Evolutionary conservation across 2,888 invertebrate genomes (phyloP), one percentile per base, ranked within the genome.

Genomic region (Cistogaster globosa): DNA sequence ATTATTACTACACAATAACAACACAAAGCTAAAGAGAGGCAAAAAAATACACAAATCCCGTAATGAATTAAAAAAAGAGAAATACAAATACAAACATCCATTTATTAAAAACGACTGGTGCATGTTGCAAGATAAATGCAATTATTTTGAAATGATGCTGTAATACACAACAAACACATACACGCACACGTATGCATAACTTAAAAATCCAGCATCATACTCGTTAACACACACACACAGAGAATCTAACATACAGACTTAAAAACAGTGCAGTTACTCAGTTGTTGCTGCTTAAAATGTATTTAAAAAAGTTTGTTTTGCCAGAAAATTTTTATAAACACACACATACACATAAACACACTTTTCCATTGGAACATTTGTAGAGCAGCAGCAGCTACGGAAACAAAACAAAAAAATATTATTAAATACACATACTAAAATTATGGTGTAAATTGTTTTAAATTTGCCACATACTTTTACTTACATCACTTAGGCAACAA

Each of bases 371-470:
- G 3, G 7, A 8, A 48, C n/a, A 18, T 20, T 16, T 26, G 26
- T 20, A 53, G 57, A 60, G 48, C 55, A 74, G 72, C 11, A 53
- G 42, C 26, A 26, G 26, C 32, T 7, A 5, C 32, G 6, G 8
- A 7, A 32, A 32, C 32, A 32, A 32, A 32, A 32, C 32, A 32
- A 67, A 72, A 48, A 72, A 36, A 11, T 65, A 48, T 80, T 82
- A 85, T 81, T 85, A 80, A 84, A 86, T 76, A 79, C 71, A 79
- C 75, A 80, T 80, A 60, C 58, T 42, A 63, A 87, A 87, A 87
- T n/a, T 85, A 85, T 79, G 83, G 86, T 86, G 86, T 85, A 87
- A 86, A 86, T 84, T 87, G 86, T 86, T 87, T 87, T 83, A 86
- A 87, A 87, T 86, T 86, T 87, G 76, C 79, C 78, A 82, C 87